A percentile compares a stretch with the other conserved stretches of the same genome.
phyloP scores from a whole-genome alignment of 2,797 vertebrate genomes.

The Pterois miles region DNA sequence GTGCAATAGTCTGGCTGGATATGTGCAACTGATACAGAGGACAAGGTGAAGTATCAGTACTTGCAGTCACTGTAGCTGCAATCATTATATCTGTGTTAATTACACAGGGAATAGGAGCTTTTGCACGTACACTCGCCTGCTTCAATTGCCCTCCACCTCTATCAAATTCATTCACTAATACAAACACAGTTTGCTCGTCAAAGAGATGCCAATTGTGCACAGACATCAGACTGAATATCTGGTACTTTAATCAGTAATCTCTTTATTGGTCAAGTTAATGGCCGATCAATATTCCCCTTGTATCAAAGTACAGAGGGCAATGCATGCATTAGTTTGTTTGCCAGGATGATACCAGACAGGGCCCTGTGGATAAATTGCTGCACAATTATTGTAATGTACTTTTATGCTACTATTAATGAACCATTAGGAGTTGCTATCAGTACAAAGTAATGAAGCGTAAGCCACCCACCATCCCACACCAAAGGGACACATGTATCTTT shows the following conservation, averaged over 20 bases:
- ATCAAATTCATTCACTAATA: slow-evolving; percentile 1
- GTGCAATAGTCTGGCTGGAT: not conserved
- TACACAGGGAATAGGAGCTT: not conserved
- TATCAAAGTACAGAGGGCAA: slow-evolving; percentile 41
- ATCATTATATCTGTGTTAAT: not conserved
- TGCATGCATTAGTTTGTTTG: not conserved
- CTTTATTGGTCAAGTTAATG: slow-evolving; percentile 33
- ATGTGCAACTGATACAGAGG: not conserved
- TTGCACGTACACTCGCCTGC: not conserved
- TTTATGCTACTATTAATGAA: not conserved
- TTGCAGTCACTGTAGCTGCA: not conserved
- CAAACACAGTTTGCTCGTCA: not conserved
- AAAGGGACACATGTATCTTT: not conserved
- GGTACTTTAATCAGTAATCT: slow-evolving; percentile 27
- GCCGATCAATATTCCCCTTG: slow-evolving; percentile 15
- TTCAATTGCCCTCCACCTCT: not conserved
- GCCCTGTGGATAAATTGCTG: not conserved
- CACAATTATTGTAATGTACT: not conserved
- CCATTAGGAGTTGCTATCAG: not conserved
- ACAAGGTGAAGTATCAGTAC: not conserved
- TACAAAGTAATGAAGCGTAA: not conserved
- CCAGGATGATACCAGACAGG: not conserved
- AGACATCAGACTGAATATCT: not conserved
- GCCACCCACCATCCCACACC: not conserved
- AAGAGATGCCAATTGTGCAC: not conserved